Conservation (phyloP, 2,797 vertebrate species). For the Enteromius mattozi region DNA sequence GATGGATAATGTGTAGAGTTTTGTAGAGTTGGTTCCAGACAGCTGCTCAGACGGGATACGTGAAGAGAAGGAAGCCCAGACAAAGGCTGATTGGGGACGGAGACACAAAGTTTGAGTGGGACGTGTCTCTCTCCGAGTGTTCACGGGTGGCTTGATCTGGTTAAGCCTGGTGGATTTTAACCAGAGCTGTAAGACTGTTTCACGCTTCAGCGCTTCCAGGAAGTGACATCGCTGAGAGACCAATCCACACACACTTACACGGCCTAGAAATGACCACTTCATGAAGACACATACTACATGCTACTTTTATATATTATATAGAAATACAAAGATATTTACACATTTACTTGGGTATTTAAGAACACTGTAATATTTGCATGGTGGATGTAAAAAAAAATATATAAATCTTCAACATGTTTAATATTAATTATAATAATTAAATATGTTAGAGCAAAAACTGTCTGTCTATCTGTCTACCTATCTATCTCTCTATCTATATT, state of each 20-base stretch:
- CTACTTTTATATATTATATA: too few species aligned
- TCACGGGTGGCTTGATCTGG: conserved; percentile 32
- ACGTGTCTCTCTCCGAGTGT: conserved; percentile 29
- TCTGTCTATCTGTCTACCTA: too few species aligned
- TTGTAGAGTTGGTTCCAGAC: conserved; percentile 32
- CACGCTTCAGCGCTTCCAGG: conserved; percentile 8
- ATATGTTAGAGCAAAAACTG: too few species aligned
- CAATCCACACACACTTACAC: conserved; percentile 1
- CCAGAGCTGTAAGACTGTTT: background rate
- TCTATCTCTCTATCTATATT: too few species aligned
- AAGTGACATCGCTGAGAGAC: conserved; percentile 27
- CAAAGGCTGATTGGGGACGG: conserved; percentile 35
- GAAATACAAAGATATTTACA: background rate
- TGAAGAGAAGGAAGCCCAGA: conserved; percentile 19
- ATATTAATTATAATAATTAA: too few species aligned
- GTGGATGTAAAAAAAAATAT: background rate
- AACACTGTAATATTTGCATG: background rate
- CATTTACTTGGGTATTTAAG: background rate
- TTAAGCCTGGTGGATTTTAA: conserved; percentile 25
- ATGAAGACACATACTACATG: background rate
- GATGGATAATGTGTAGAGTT: background rate
- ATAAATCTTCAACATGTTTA: too few species aligned
- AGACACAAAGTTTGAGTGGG: conserved; percentile 1
- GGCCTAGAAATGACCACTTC: background rate
- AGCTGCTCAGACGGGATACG: conserved; percentile 53